Evolutionary conservation across 2,888 invertebrate genomes (phyloP), one percentile per base, ranked within the genome.

Genomic region (Azorinus chamasolen): DNA sequence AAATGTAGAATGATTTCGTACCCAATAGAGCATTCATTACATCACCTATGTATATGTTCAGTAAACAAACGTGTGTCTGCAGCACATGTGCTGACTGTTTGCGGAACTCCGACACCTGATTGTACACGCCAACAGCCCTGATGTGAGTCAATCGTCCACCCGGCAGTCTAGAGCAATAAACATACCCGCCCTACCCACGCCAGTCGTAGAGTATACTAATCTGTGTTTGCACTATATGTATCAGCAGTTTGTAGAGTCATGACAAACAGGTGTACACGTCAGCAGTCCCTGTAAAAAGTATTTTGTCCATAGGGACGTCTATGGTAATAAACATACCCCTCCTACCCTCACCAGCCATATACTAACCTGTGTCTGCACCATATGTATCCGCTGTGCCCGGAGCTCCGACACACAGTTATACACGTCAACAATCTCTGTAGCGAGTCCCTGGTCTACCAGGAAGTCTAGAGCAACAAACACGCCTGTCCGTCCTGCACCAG

Each of bases 301-400:
- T n/a, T n/a, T n/a, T n/a, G n/a, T n/a, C n/a, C n/a, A n/a, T n/a
- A n/a, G n/a, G n/a, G n/a, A n/a, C n/a, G n/a, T n/a, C n/a, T n/a
- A n/a, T n/a, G n/a, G n/a, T n/a, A n/a, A n/a, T n/a, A n/a, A n/a
- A n/a, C n/a, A n/a, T n/a, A n/a, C n/a, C n/a, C n/a, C n/a, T n/a
- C n/a, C n/a, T n/a, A n/a, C n/a, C n/a, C n/a, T n/a, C n/a, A n/a
- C n/a, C n/a, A n/a, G n/a, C n/a, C n/a, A 12, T 16, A 48, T 51
- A 51, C 51, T 51, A 16, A 53, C 53, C 12, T n/a, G n/a, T 16
- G 32, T 25, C 53, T 53, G 53, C 2, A 53, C 53, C 53, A 53
- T 53, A 6, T 53, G 5, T n/a, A 53, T 16, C 16, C 53, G 8
- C 27, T 53, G 53, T 16, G 24, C 27, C n/a, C 53, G 8, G 5